phyloP scores from a whole-genome alignment of 1,140 invertebrate genomes.

The Drosophila willistoni region DNA sequence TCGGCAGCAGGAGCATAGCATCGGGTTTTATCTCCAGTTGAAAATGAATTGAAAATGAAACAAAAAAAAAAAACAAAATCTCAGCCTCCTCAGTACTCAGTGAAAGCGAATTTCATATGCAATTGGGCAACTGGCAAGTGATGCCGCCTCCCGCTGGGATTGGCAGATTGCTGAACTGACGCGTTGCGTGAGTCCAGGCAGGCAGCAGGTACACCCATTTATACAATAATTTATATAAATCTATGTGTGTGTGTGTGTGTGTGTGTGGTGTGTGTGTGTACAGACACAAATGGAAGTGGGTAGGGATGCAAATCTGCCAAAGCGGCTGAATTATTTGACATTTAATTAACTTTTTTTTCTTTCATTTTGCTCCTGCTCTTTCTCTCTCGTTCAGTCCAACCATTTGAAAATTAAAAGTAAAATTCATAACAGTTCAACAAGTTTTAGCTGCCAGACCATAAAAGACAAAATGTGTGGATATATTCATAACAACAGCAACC shows the following conservation, averaged over 20 bases:
- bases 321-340: slow-evolving; percentile 76
- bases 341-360: slow-evolving; percentile 74
- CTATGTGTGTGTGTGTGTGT: too few species aligned
- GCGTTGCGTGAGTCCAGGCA: slow-evolving; percentile 60
- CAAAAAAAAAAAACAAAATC: background rate
- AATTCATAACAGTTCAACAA: slow-evolving; percentile 65
- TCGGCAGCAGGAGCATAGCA: slow-evolving; percentile 33
- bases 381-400: slow-evolving; percentile 13
- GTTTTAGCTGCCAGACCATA: slow-evolving; percentile 56
- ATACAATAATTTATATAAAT: background rate
- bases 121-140: slow-evolving; percentile 23
- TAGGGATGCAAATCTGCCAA: slow-evolving; percentile 60
- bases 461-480: slow-evolving; percentile 55
- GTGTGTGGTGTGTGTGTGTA: too few species aligned
- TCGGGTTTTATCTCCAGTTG: slow-evolving; percentile 24
- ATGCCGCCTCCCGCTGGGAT: slow-evolving; percentile 13
- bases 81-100: slow-evolving; percentile 1
- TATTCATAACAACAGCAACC: slow-evolving; percentile 25
- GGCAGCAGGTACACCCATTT: background rate
- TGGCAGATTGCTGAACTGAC: slow-evolving; percentile 28
- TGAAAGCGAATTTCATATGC: slow-evolving; percentile 77
- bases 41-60: background rate
- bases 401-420: slow-evolving; percentile 59
- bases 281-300: slow-evolving; percentile 5
- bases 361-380: background rate